Percentiles rank a stretch among this genome's conserved stretches.
These are phyloP conservation scores for Ceratina japonica DNA, from an alignment of 1,140 invertebrate genomes.

Conservation along the genomic window DNA sequence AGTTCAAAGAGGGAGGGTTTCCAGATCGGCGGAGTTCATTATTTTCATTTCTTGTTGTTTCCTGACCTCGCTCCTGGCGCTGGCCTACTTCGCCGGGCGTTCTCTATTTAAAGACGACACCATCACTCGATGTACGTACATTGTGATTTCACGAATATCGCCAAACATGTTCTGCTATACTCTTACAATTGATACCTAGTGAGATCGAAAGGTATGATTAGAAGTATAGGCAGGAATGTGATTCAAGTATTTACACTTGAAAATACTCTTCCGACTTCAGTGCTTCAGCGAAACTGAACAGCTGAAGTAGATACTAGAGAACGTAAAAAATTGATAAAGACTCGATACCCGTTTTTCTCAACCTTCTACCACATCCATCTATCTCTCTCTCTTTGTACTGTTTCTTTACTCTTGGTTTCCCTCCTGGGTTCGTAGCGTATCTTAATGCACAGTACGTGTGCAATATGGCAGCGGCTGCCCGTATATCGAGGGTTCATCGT, in stretches of 20 bases:
- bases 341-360: constrained; percentile 12
- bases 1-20: constrained; percentile 9
- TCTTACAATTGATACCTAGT: no score
- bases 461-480: constrained; percentile 47
- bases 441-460: constrained; percentile 54
- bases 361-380: constrained; percentile 4
- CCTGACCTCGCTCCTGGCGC: neutral
- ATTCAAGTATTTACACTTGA: no score
- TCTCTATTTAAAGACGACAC: constrained; percentile 3
- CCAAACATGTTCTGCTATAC: neutral
- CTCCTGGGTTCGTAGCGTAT: constrained; percentile 22
- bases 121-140: no score
- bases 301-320: neutral
- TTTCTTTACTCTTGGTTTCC: constrained; percentile 19
- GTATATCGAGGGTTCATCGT: constrained; percentile 52
- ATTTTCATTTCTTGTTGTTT: constrained; percentile 13
- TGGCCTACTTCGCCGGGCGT: neutral
- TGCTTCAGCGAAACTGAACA: no score
- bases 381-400: constrained; percentile 43
- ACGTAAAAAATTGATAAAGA: neutral
- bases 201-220: no score
- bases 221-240: no score
- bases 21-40: neutral
- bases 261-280: no score
- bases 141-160: neutral